Evolutionary conservation across 2,888 invertebrate species (phyloP).

Genomic region (Drosophila robusta): DNA sequence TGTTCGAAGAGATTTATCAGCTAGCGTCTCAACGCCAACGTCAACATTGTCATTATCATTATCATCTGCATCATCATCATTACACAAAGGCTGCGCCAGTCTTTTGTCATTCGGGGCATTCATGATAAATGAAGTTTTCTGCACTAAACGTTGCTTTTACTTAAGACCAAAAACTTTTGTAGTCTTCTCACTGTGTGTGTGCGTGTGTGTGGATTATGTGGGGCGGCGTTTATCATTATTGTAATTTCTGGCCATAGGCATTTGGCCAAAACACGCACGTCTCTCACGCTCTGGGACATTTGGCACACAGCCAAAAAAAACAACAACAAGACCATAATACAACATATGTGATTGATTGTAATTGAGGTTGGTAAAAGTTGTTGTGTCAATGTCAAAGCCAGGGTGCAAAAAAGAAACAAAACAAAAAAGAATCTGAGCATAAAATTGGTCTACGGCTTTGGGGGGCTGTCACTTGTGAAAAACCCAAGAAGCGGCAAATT

Average conservation of each 20-base stretch:
- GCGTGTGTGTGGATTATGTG: conserved; percentile 2
- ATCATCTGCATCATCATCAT: conserved; percentile 41
- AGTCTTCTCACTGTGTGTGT: conserved; percentile 11
- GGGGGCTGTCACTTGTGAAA: conserved; percentile 56
- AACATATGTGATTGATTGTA: conserved; percentile 81
- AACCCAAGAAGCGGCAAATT: conserved; percentile 52
- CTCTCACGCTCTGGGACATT: conserved; percentile 35
- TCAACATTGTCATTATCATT: conserved; percentile 24
- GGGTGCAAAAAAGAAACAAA: conserved; percentile 16
- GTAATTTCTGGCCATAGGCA: conserved; percentile 66
- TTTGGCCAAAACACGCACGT: conserved; percentile 61
- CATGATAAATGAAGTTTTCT: conserved; percentile 70
- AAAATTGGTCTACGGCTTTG: conserved; percentile 50
- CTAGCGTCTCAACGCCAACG: conserved; percentile 26
- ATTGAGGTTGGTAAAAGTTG: conserved; percentile 82
- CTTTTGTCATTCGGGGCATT: conserved; percentile 64
- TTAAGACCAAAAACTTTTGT: conserved; percentile 62
- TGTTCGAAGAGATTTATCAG: conserved; percentile 49
- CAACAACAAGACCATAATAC: conserved; percentile 36
- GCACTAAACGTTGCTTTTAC: conserved; percentile 57
- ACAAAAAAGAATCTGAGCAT: conserved; percentile 21
- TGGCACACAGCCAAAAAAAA: conserved; percentile 50
- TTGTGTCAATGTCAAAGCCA: conserved; percentile 73
- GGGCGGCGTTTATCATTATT: conserved; percentile 61
- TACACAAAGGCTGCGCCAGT: conserved; percentile 49